Base-by-base conservation (phyloP, 2,888 invertebrate species). In the Phorcus lineatus region DNA sequence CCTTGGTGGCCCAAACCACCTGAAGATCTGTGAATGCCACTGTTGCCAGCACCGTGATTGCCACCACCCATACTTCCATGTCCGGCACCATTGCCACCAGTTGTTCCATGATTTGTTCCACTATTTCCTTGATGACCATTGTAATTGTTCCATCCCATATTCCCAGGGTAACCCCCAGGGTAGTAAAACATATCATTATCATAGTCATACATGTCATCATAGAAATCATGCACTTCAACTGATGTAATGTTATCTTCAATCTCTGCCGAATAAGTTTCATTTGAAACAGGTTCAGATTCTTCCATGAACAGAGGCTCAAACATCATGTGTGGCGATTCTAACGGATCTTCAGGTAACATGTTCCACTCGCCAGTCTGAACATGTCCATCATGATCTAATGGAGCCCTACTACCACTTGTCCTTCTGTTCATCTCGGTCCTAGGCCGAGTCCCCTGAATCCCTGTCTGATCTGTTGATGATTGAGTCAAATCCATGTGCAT, bases 221-320 rank as follows among this genome's bases (percentile, higher is more conserved):
- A 62, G 9, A 36, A 36, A 36, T 70, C 70, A 70, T 16, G 19
- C 2, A 19, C 31, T 40, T 70, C 70, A 28, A 70, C 13, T 3
- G 70, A 70, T 31, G 70, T 70, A 2, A 17, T 19, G n/a, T 70
- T 40, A n/a, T 70, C 70, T 36, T 31, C 40, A 40, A 19, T n/a
- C 36, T 70, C 70, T 16, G 17, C 70, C 16, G 70, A 40, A 17
- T 31, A 6, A 70, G 36, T 70, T 13, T 70, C 36, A 40, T 40
- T 70, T 16, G 70, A 70, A 36, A 36, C 19, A 16, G 36, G 36
- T 36, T 70, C 62, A 62, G 24, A 62, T 62, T 62, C 70, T 16
- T 70, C 70, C 70, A 70, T 36, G 3, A 36, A 17, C 28, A 70
- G 70, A 19, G 70, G 70, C 36, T 70, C 70, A n/a, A 70, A 70